A percentile compares a stretch with the other conserved stretches of the same genome.
Evolutionary conservation across 2,797 vertebrate species (phyloP).

Genomic region (Anisognathus igniventris): DNA sequence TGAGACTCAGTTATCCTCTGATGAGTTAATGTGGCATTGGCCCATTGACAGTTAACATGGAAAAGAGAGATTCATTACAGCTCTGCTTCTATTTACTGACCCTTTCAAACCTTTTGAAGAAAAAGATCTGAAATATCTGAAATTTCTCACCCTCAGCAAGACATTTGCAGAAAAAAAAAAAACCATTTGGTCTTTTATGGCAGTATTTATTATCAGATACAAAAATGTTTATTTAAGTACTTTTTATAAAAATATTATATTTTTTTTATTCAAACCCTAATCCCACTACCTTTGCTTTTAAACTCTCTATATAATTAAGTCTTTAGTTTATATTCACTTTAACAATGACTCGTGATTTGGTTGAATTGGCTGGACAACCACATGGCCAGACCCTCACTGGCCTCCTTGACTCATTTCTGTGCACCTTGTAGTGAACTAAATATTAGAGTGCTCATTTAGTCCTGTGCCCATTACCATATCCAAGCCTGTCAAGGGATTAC

Average conservation of each 20-base stretch:
- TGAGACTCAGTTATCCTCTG: slow-evolving; percentile 32
- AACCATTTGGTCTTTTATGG: background rate
- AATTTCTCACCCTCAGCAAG: slow-evolving; percentile 14
- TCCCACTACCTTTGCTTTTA: background rate
- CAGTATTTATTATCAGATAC: background rate
- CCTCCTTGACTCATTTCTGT: background rate
- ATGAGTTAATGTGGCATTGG: background rate
- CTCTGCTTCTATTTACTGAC: slow-evolving; percentile 10
- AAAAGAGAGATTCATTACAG: slow-evolving; percentile 30
- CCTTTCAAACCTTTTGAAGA: background rate
- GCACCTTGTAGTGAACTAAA: background rate
- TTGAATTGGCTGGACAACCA: background rate
- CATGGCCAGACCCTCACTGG: background rate
- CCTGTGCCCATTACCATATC: background rate
- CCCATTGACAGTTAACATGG: slow-evolving; percentile 10
- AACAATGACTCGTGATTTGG: background rate
- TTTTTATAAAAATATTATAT: background rate
- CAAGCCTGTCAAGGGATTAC: background rate
- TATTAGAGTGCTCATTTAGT: background rate
- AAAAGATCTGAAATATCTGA: slow-evolving; percentile 1
- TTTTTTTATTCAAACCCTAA: background rate
- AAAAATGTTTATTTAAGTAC: background rate
- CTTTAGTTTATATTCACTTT: background rate
- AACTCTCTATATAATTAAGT: background rate
- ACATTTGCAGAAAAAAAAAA: background rate